Conservation (phyloP, 2,113 vertebrate species). For the Erpornis zantholeuca region DNA sequence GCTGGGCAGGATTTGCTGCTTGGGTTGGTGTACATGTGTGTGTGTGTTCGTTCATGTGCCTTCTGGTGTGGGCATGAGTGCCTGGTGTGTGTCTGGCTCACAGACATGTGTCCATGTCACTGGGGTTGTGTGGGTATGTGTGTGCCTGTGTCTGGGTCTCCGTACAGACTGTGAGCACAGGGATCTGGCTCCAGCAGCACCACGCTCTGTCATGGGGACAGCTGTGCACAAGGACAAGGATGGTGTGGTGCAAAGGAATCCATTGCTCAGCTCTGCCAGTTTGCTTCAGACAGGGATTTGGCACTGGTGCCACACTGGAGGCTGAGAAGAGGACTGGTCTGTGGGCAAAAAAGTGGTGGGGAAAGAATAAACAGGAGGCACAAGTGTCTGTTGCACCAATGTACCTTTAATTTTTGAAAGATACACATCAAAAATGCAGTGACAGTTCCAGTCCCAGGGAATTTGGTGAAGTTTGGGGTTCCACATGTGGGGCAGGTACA, state of each 20-base stretch:
- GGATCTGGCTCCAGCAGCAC: background rate
- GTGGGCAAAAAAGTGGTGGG: fast-evolving
- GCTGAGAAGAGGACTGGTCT: background rate
- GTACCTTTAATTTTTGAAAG: background rate
- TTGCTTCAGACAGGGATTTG: background rate
- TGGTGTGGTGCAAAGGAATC: background rate
- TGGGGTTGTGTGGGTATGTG: background rate
- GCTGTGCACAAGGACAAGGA: background rate
- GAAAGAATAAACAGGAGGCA: background rate
- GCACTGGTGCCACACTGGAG: background rate
- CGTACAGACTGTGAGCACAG: fast-evolving
- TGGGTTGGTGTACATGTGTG: background rate
- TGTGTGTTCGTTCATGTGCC: background rate
- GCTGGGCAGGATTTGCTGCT: background rate
- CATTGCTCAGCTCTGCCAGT: background rate
- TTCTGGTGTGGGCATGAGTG: fast-evolving
- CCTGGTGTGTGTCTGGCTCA: background rate
- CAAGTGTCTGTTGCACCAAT: background rate
- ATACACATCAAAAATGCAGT: background rate
- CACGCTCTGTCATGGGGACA: fast-evolving
- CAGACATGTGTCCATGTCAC: fast-evolving
- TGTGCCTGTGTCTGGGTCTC: background rate
- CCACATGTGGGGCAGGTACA: background rate
- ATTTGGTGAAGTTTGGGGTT: background rate
- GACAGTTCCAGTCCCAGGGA: background rate